phyloP scores from a whole-genome alignment of 1,140 invertebrate species.

The Drosophila willistoni region DNA sequence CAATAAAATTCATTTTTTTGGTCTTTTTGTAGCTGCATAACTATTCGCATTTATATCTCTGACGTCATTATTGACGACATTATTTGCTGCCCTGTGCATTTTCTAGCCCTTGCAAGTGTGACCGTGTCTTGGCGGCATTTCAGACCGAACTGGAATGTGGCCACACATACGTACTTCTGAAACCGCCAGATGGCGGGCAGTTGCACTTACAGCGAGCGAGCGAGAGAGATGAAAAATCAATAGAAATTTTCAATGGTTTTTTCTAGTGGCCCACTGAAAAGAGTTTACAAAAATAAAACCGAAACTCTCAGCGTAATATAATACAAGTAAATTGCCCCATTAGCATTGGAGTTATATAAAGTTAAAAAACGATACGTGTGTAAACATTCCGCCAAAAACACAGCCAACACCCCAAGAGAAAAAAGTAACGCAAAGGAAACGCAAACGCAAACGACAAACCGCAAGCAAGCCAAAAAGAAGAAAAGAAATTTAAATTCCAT shows the following conservation, averaged over 20 bases:
- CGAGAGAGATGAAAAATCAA: constrained; percentile 77
- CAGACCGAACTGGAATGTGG: neutral
- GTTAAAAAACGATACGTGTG: constrained; percentile 28
- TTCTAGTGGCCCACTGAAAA: constrained; percentile 45
- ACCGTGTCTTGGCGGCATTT: neutral
- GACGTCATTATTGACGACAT: neutral
- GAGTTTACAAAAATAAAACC: constrained; percentile 60
- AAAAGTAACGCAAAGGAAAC: constrained; percentile 23
- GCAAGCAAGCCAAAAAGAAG: constrained; percentile 38
- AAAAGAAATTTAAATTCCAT: constrained; percentile 43
- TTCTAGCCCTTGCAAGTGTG: constrained; percentile 31
- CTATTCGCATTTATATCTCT: neutral
- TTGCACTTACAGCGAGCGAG: constrained; percentile 44
- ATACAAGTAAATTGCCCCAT: constrained; percentile 46
- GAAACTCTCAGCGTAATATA: neutral
- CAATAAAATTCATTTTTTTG: too few relatives aligned
- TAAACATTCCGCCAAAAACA: constrained; percentile 54
- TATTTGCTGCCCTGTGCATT: constrained; percentile 6
- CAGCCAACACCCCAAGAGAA: constrained; percentile 62
- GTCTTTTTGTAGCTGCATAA: neutral
- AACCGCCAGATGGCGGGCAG: constrained; percentile 62
- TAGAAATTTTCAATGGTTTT: constrained; percentile 76
- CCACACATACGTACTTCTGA: constrained; percentile 34
- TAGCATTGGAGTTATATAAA: constrained; percentile 61
- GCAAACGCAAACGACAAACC: constrained; percentile 44